Evolutionary conservation across 2,888 invertebrate species (phyloP).

Genomic region (Matsumyia berberina): DNA sequence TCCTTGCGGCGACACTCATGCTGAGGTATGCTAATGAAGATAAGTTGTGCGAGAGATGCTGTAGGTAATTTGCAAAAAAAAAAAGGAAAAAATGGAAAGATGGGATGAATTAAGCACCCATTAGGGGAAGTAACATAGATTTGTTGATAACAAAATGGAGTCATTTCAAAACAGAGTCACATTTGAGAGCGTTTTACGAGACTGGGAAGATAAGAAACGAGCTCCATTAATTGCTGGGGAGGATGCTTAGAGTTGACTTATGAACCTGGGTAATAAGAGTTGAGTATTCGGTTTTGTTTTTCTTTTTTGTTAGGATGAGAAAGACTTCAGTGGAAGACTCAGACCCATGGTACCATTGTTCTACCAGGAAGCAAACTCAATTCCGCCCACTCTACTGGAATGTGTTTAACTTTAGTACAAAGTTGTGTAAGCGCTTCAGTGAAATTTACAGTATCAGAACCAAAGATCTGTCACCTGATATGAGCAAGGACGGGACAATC

Average conservation of each 20-base stretch:
- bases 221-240: neutral
- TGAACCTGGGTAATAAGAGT: no score
- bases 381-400: no score
- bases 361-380: no score
- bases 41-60: constrained; percentile 18
- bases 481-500: no score
- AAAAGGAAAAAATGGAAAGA: neutral
- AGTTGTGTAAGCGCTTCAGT: no score
- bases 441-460: no score
- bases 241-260: neutral
- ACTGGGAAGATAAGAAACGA: neutral
- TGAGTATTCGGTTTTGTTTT: no score
- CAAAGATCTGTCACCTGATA: no score
- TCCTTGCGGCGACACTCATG: neutral
- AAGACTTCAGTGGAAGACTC: no score
- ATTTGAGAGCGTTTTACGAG: neutral
- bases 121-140: constrained; percentile 18
- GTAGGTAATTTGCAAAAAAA: neutral
- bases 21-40: constrained; percentile 43
- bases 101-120: constrained; percentile 6
- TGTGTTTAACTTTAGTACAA: no score
- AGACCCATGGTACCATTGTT: no score
- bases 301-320: no score
- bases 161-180: constrained; percentile 7
- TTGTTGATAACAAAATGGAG: constrained; percentile 19